These are phyloP conservation scores for Philonicus albiceps DNA, from an alignment of 2,888 invertebrate genomes.

Conservation along the genomic window DNA sequence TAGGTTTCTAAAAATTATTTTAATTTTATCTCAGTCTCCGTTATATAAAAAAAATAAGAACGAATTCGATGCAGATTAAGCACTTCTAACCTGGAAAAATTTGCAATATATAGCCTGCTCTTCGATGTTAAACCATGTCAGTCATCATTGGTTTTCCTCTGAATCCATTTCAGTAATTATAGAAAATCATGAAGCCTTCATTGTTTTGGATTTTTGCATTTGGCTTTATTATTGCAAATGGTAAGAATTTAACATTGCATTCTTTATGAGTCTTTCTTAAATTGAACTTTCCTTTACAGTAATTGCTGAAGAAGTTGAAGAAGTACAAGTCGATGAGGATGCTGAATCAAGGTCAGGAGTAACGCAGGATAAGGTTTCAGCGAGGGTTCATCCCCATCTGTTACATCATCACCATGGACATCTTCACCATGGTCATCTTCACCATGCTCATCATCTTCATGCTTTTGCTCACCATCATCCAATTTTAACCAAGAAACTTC, in stretches of 20 bases:
- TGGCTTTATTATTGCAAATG: background rate
- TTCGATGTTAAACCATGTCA: background rate
- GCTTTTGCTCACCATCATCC: constrained; percentile 2
- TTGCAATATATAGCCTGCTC: constrained; percentile 24
- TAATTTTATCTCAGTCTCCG: constrained; percentile 45
- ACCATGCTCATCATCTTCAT: background rate
- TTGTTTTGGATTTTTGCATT: constrained; percentile 3
- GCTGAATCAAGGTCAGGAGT: background rate
- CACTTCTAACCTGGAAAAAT: background rate
- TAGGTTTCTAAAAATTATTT: constrained; percentile 41
- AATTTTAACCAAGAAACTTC: constrained; percentile 8
- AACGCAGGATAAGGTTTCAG: background rate
- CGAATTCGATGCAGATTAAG: constrained; percentile 4
- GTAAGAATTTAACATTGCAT: background rate
- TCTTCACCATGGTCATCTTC: background rate
- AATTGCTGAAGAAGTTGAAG: constrained; percentile 6
- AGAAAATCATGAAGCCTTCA: constrained; percentile 18
- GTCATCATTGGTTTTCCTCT: constrained; percentile 17
- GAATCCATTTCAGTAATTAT: background rate
- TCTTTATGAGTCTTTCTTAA: background rate
- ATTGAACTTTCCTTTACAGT: background rate
- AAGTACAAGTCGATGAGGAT: background rate
- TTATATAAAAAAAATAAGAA: constrained; percentile 26
- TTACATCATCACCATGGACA: background rate
- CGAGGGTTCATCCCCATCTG: background rate